Base-by-base conservation (phyloP, 2,888 invertebrate species). In the Ernsta delagoae region DNA sequence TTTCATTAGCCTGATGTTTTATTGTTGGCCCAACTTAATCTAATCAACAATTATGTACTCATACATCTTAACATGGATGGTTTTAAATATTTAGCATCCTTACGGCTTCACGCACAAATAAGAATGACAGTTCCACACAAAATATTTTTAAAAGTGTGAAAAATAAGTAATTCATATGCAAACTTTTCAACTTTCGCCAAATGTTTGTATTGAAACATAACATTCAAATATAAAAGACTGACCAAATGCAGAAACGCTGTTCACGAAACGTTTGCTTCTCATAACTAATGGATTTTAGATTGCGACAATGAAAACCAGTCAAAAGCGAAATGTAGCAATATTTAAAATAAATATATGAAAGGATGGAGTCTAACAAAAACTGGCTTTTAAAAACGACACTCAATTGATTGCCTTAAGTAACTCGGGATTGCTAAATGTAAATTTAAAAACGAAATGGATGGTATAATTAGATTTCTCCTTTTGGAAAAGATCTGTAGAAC, bases 351-450 rank as follows among this genome's bases (percentile, higher is more conserved):
- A 66, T 31, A 53, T 67, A 61, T 61, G 54, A 67, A 45, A 61
- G 53, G 68, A 68, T 68, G 62, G 11, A 45, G 56, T 68, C 68
- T 24, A 48, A 48, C 39, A 56, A 57, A 56, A 16, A 68, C 39
- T 41, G 8, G 48, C 68, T 62, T 48, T 56, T 62, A 57, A 56
- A 24, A 68, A 56, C 16, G 16, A 41, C 16, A 41, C 48, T 62
- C 39, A 68, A 59, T 41, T 48, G 62, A 68, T 56, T 62, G 61
- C 56, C 39, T 56, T n/a, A 16, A 54, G 61, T 62, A 61, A 67
- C 36, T n/a, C 11, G n/a, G n/a, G 5, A 39, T 68, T 68, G 48
- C 56, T 16, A 3, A 62, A 43, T 56, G 8, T 54, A n/a, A 43
- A 45, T 31, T 56, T 54, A 5, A 4, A 54, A 43, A 36, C 11